Conservation (phyloP, 2,797 vertebrate species). For the Alfaro cultratus region DNA sequence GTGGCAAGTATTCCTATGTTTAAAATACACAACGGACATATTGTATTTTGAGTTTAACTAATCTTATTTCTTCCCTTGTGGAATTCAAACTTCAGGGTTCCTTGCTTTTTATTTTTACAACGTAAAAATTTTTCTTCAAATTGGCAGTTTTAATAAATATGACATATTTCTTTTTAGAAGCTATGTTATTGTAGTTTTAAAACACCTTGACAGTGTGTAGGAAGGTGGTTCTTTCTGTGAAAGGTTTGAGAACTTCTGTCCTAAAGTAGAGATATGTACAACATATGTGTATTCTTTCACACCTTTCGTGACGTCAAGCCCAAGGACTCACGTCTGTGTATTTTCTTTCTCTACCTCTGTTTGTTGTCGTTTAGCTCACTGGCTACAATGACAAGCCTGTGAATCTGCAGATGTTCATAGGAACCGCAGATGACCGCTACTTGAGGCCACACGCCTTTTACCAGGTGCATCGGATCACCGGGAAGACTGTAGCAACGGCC, state of each 20-base stretch:
- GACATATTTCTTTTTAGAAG: too few species aligned
- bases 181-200: neutral
- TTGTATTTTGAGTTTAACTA: neutral
- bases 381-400: constrained; percentile 96
- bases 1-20: neutral
- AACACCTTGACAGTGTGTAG: neutral
- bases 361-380: constrained; percentile 85
- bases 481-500: constrained; percentile 97
- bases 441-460: constrained; percentile 97
- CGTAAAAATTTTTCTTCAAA: neutral
- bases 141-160: neutral
- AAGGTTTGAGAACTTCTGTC: neutral
- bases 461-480: constrained; percentile 98
- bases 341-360: constrained; percentile 46
- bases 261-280: neutral
- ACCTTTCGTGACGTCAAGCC: constrained; percentile 48
- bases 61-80: neutral
- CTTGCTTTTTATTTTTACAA: neutral
- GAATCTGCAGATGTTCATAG: constrained; percentile 99
- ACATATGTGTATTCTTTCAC: constrained; percentile 53
- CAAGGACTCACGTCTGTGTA: constrained; percentile 57
- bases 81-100: neutral
- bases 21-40: neutral
- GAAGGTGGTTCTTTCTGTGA: neutral
- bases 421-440: constrained; percentile 97